A percentile compares a stretch with the other conserved stretches of the same genome.
Evolutionary conservation across 2,797 vertebrate genomes (phyloP).

Genomic region (Chromis chromis): DNA sequence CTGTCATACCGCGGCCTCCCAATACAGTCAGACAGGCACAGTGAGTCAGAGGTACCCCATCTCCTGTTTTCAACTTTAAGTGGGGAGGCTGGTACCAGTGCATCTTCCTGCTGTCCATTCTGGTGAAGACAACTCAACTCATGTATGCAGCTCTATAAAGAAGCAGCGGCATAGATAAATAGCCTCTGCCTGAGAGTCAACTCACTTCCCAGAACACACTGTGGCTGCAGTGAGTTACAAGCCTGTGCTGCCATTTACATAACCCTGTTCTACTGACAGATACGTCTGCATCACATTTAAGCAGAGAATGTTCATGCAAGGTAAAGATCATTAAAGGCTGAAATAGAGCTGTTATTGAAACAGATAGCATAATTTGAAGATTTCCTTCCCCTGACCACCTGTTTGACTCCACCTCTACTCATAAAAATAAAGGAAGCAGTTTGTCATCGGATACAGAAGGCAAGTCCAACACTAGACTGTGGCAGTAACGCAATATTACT

Average conservation of each 20-base stretch:
- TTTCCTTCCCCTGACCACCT: not conserved
- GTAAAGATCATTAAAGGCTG: constrained; percentile 13
- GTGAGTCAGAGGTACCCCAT: not conserved
- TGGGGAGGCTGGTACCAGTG: not conserved
- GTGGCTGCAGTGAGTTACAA: not conserved
- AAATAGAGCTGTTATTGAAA: constrained; percentile 1
- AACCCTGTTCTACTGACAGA: not conserved
- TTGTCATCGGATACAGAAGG: not conserved
- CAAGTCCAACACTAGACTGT: not conserved
- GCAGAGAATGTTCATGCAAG: not conserved
- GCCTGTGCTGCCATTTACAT: not conserved
- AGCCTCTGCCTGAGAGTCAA: not conserved
- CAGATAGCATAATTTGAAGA: constrained; percentile 1
- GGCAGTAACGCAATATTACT: not conserved
- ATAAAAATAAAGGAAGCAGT: constrained; percentile 5
- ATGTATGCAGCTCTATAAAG: not conserved
- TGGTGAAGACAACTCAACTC: constrained; percentile 5
- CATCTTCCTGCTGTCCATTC: constrained; percentile 2
- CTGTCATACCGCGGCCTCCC: not conserved
- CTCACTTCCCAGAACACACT: not conserved
- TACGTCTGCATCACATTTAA: constrained; percentile 4
- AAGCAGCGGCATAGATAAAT: not conserved
- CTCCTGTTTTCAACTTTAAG: not conserved
- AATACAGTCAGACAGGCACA: not conserved
- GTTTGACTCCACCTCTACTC: constrained; percentile 17